Evolutionary conservation across 2,797 vertebrate species (phyloP).

Genomic region (Holocentrus rufus): DNA sequence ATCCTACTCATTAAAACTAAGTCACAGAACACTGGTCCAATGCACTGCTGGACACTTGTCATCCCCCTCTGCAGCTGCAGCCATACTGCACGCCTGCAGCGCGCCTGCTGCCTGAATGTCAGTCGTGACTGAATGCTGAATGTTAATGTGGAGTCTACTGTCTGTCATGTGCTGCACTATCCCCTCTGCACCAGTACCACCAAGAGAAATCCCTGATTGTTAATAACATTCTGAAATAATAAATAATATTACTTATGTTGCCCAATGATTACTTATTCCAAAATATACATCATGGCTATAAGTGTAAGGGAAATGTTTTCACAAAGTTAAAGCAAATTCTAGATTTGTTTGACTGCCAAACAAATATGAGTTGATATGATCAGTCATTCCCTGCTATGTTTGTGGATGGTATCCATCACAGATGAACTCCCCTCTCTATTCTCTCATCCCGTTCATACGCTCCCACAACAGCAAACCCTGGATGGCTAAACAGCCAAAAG

Average conservation of each 20-base stretch:
- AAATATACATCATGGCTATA: background rate
- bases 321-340: slow-evolving; percentile 3
- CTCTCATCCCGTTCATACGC: slow-evolving; percentile 37
- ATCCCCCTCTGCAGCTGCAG: slow-evolving; percentile 24
- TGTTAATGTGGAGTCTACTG: slow-evolving; percentile 31
- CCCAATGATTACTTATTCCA: background rate
- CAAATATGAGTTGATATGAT: slow-evolving; percentile 24
- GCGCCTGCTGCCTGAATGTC: slow-evolving; percentile 44
- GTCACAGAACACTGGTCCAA: slow-evolving; percentile 8
- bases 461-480: slow-evolving; percentile 29
- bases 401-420: slow-evolving; percentile 7
- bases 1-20: slow-evolving; percentile 43
- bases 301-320: too few relatives aligned
- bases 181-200: slow-evolving; percentile 5
- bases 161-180: slow-evolving; percentile 40
- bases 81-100: slow-evolving; percentile 13
- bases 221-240: slow-evolving; percentile 1
- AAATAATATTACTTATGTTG: background rate
- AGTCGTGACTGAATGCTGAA: slow-evolving; percentile 25
- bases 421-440: slow-evolving; percentile 9
- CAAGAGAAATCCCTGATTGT: background rate
- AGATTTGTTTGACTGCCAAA: slow-evolving; percentile 16
- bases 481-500: slow-evolving; percentile 13
- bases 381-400: slow-evolving; percentile 12
- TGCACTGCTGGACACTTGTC: slow-evolving; percentile 24